Evolutionary conservation across 2,797 vertebrate species (phyloP).

Genomic region (Arctocebus calabarensis): DNA sequence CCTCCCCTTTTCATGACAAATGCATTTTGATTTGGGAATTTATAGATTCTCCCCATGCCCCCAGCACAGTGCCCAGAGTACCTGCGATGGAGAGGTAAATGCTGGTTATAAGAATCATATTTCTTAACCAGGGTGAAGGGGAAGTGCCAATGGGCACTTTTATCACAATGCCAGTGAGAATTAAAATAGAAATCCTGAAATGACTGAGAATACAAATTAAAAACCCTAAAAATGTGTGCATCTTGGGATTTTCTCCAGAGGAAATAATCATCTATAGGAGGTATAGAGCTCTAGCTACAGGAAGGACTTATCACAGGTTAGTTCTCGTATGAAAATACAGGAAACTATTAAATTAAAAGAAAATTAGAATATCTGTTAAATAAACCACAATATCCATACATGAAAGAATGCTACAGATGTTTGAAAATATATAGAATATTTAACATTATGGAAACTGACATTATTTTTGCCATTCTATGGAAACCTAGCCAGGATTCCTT

Average conservation of each 20-base stretch:
- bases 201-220: background rate
- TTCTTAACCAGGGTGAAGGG: background rate
- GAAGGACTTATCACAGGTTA: background rate
- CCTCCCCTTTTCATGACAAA: slow-evolving; percentile 27
- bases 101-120: background rate
- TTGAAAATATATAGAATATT: background rate
- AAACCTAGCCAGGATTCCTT: background rate
- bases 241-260: background rate
- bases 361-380: background rate
- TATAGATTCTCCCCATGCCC: background rate
- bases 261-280: background rate
- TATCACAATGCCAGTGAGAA: background rate
- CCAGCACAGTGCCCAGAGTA: background rate
- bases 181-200: slow-evolving; percentile 11
- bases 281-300: background rate
- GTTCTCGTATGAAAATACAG: background rate
- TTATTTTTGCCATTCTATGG: no score
- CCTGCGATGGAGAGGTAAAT: background rate
- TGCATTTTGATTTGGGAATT: slow-evolving; percentile 6
- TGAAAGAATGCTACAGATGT: background rate
- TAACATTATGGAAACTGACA: background rate
- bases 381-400: background rate
- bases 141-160: background rate
- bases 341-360: background rate
- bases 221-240: background rate